Base-by-base conservation (phyloP, 1,140 invertebrate genomes). In the Leptinotarsa defecta region DNA sequence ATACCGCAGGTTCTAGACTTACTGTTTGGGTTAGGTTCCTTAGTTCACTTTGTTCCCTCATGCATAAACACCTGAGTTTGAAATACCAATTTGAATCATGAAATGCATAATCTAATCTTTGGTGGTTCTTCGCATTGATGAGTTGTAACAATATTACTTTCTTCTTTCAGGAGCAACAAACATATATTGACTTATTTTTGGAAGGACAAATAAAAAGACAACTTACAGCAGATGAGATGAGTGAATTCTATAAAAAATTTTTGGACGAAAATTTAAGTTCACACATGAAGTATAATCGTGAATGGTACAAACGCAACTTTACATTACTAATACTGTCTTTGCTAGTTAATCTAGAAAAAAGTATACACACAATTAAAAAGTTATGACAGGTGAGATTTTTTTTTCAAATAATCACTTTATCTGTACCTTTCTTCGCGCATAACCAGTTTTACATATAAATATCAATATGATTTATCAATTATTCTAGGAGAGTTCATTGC, bases 241-340 rank as follows among this genome's bases (percentile, higher is more conserved):
- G 94, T 79, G 89, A 92, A 22, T 96, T 95, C 86, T 96, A 95
- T 81, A 95, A 94, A 87, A 81, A 89, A 63, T 95, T 95, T 84
- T 85, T 94, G 57, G 92, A 94, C 81, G 91, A 92, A 83, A 92
- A 94, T 82, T 92, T 92, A 91, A 89, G 88, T 80, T 86, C 85
- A 3, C 93, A 94, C 83, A 80, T 92, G 1, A 85, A 87, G 78
- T 94, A 94, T 81, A 94, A 94, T 80, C 86, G 91, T 48, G 87
- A 89, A 62, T 94, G 93, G 93, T 94, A 94, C 81, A 90, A 90
- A 76, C 91, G 88, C 79, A 93, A 94, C 86, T 85, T 92, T 72
- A 86, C 86, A n/a, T 83, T 93, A 72, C 83, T 93, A 70, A 82
- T 87, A 6, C 81, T 93, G 75, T 87, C 91, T 19, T 84, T 91